Evolutionary conservation across 30 jellyfish, hydroid and myxozoan genomes (phyloP).

Genomic region (Pseudorhiza aurosa): DNA sequence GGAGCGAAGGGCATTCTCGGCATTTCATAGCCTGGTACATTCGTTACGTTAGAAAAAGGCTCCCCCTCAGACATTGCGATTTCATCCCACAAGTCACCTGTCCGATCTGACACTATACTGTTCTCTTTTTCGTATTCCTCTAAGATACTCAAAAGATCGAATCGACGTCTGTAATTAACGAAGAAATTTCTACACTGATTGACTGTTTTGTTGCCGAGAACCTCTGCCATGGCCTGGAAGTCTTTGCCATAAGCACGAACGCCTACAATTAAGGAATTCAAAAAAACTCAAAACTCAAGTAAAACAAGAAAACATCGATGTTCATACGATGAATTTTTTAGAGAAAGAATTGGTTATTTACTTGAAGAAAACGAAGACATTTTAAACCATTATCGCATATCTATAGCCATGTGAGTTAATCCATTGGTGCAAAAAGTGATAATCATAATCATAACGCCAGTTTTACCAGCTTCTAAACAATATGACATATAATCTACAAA

Average conservation of each 20-base stretch:
- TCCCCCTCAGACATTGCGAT: conserved; percentile 70
- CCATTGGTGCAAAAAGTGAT: too few species aligned
- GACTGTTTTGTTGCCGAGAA: conserved; percentile 91
- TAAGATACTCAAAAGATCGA: conserved; percentile 84
- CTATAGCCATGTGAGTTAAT: too few species aligned
- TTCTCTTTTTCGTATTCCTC: conserved; percentile 96
- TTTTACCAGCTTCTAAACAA: too few species aligned
- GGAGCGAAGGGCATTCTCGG: conserved; percentile 52
- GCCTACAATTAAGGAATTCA: too few species aligned
- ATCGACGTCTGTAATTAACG: conserved; percentile 97
- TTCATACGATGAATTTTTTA: too few species aligned
- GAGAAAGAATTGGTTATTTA: too few species aligned
- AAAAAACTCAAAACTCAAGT: too few species aligned
- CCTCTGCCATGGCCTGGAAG: conserved; percentile 99
- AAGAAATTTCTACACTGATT: conserved; percentile 93
- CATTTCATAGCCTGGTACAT: conserved; percentile 19
- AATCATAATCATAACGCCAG: too few species aligned
- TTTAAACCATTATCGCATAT: too few species aligned
- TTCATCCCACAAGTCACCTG: conserved; percentile 90
- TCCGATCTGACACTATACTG: conserved; percentile 83
- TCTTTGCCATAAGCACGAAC: conserved; percentile 96
- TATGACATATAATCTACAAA: too few species aligned
- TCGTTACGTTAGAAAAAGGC: conserved; percentile 32
- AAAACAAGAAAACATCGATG: too few species aligned
- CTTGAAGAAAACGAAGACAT: too few species aligned